These are phyloP conservation scores for Tinea pellionella DNA, from an alignment of 2,888 invertebrate species.

Conservation along the genomic window DNA sequence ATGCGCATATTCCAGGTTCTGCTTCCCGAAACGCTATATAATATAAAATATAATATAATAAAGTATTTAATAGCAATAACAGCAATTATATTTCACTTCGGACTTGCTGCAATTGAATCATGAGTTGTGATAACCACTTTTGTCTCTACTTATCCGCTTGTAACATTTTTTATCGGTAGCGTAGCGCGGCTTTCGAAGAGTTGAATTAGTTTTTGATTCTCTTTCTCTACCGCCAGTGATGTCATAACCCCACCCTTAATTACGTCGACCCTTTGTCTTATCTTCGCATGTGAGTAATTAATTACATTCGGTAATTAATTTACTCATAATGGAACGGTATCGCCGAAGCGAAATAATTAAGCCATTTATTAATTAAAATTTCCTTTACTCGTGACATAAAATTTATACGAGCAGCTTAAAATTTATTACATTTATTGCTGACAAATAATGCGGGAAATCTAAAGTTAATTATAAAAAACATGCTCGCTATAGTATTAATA, in stretches of 20 bases:
- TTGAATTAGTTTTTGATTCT: constrained; percentile 49
- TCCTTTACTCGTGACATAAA: constrained; percentile 16
- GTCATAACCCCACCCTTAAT: constrained; percentile 36
- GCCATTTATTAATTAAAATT: constrained; percentile 41
- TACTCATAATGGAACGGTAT: constrained; percentile 35
- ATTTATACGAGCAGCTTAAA: constrained; percentile 12
- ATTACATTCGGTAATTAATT: constrained; percentile 52
- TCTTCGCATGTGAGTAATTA: constrained; percentile 47
- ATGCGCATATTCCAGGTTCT: too few relatives aligned
- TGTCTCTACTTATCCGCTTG: background rate
- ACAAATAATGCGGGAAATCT: constrained; percentile 8
- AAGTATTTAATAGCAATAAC: too few relatives aligned
- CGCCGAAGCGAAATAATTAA: constrained; percentile 35
- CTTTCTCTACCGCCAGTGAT: constrained; percentile 24
- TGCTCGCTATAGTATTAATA: background rate
- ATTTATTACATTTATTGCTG: constrained; percentile 9
- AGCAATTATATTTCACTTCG: background rate
- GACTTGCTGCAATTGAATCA: background rate
- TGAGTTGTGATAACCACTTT: background rate
- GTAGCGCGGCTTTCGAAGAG: constrained; percentile 18
- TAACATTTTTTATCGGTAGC: background rate
- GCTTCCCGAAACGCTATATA: too few relatives aligned
- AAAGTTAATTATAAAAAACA: background rate
- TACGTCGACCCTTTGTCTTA: constrained; percentile 35
- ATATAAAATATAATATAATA: too few relatives aligned